Percentiles rank a stretch among this genome's conserved stretches.
phyloP scores from a whole-genome alignment of 2,113 vertebrate genomes.

The Gambusia affinis region DNA sequence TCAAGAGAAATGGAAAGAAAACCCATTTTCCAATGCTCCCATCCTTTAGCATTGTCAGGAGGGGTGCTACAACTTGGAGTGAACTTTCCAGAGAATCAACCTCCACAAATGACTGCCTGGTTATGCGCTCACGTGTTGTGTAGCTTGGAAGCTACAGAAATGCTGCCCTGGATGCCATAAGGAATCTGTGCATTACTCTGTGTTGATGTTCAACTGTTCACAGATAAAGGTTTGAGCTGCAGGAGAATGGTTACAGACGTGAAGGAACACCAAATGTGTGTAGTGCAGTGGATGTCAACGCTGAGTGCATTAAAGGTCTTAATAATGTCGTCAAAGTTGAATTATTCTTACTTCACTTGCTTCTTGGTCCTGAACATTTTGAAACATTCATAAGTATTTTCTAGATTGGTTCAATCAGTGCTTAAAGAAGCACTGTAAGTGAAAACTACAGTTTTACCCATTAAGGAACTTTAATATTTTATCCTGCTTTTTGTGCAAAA shows the following conservation, averaged over 20 bases:
- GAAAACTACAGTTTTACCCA: too few species aligned
- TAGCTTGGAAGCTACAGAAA: conserved; percentile 41
- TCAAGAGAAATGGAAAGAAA: conserved; percentile 33
- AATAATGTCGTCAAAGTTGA: conserved; percentile 66
- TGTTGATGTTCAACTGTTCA: conserved; percentile 36
- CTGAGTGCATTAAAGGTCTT: conserved; percentile 45
- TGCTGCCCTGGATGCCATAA: conserved; percentile 23
- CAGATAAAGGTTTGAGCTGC: conserved; percentile 26
- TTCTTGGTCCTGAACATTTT: conserved; percentile 10
- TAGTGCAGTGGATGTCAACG: conserved; percentile 29
- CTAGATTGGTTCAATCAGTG: background rate
- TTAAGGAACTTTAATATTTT: too few species aligned
- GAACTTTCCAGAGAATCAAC: conserved; percentile 68
- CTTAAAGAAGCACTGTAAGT: too few species aligned
- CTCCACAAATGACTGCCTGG: conserved; percentile 38
- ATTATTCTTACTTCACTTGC: conserved; percentile 15
- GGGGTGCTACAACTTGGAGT: conserved; percentile 60
- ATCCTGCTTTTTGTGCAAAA: too few species aligned
- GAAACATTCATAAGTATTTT: background rate
- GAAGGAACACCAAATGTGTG: conserved; percentile 58
- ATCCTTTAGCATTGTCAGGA: conserved; percentile 35
- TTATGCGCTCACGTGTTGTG: conserved; percentile 28
- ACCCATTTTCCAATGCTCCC: conserved; percentile 57
- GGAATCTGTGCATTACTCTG: conserved; percentile 26
- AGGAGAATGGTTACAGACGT: conserved; percentile 22